Evolutionary conservation across 2,113 vertebrate genomes (phyloP).

Genomic region (Scartelaos histophorus): DNA sequence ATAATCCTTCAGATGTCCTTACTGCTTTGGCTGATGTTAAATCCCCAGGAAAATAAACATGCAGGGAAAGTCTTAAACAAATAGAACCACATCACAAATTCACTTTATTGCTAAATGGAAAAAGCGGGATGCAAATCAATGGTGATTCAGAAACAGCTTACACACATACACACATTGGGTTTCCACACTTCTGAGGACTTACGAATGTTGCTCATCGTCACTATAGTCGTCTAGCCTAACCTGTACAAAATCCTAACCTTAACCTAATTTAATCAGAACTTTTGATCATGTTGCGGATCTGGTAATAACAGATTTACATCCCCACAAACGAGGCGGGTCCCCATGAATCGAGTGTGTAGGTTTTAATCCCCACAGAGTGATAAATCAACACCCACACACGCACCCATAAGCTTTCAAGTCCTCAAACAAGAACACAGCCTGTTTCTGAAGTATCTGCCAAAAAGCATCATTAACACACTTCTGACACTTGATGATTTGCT

Average conservation of each 20-base stretch:
- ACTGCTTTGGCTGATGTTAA: neutral
- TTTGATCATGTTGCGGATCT: too few relatives aligned
- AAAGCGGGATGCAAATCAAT: neutral
- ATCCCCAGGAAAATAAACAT: too few relatives aligned
- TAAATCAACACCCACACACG: neutral
- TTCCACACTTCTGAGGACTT: too few relatives aligned
- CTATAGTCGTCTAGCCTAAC: neutral
- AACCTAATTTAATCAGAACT: neutral
- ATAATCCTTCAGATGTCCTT: neutral
- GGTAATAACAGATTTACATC: too few relatives aligned
- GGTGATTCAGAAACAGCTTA: neutral
- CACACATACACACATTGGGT: neutral
- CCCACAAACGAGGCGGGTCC: too few relatives aligned
- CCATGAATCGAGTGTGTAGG: too few relatives aligned
- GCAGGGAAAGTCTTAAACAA: too few relatives aligned
- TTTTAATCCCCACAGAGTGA: neutral
- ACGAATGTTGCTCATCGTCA: too few relatives aligned
- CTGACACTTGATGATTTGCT: constrained; percentile 27
- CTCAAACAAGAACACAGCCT: neutral
- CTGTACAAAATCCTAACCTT: neutral
- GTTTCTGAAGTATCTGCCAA: constrained; percentile 7
- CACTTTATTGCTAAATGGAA: neutral
- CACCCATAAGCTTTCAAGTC: neutral
- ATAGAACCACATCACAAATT: neutral
- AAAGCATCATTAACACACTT: constrained; percentile 45